Evolutionary conservation across 23 tunicate genomes (phyloP).

Genomic region (Trididemnum nubilum): DNA sequence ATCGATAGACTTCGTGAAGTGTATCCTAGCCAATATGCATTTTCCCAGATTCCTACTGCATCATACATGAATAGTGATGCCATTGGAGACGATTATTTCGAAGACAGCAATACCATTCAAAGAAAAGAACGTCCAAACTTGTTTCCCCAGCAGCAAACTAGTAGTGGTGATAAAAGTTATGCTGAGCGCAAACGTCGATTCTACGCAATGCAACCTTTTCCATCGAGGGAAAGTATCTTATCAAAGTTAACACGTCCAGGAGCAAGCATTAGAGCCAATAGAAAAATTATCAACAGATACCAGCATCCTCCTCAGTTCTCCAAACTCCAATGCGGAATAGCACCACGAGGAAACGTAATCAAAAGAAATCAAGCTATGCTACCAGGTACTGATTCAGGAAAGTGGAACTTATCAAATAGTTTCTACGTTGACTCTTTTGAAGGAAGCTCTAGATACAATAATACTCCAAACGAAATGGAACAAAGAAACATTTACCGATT

Average conservation of each 20-base stretch:
- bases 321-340: neutral
- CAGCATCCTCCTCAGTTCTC: neutral
- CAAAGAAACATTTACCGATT: neutral
- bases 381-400: neutral
- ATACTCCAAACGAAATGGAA: neutral
- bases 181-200: neutral
- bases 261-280: too few relatives aligned
- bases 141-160: neutral
- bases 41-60: neutral
- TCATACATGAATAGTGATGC: neutral
- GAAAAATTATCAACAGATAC: too few relatives aligned
- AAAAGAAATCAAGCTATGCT: neutral
- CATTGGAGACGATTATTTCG: neutral
- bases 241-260: neutral
- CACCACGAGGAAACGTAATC: too few relatives aligned
- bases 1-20: neutral
- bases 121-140: neutral
- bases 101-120: neutral
- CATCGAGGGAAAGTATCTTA: neutral
- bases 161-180: neutral
- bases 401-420: neutral
- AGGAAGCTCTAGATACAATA: neutral
- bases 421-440: neutral
- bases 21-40: neutral
- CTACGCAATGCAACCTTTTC: neutral